A percentile compares a stretch with the other conserved stretches of the same genome.
Conservation (phyloP, 2,888 invertebrate genomes). For the Andricus quercusramuli region DNA sequence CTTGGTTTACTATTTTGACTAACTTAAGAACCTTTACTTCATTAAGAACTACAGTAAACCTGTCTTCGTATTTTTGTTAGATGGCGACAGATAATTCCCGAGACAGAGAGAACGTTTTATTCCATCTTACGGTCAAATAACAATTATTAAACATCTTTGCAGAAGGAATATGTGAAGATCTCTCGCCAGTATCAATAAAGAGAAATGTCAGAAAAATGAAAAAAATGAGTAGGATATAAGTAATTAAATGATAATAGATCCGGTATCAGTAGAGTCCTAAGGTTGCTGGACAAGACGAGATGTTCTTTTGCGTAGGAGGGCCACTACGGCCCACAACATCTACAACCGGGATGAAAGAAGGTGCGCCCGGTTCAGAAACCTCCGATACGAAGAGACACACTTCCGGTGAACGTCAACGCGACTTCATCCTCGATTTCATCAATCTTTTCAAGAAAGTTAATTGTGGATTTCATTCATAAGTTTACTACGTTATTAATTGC, state of each 20-base stretch:
- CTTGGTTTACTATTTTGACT: not conserved
- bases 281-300: slow-evolving; percentile 59
- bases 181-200: not conserved
- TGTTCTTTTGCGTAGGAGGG: slow-evolving; percentile 63
- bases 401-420: slow-evolving; percentile 28
- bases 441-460: not conserved
- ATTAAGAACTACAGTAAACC: no score
- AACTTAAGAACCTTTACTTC: no score
- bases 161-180: not conserved
- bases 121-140: not conserved
- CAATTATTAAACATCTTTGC: not conserved
- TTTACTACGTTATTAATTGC: not conserved
- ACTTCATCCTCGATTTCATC: slow-evolving; percentile 19
- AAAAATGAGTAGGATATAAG: slow-evolving; percentile 44
- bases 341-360: slow-evolving; percentile 56
- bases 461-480: not conserved
- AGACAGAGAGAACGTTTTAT: not conserved
- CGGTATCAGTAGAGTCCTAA: slow-evolving; percentile 49
- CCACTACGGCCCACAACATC: slow-evolving; percentile 61
- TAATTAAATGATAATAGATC: slow-evolving; percentile 57
- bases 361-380: slow-evolving; percentile 62
- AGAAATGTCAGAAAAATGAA: not conserved
- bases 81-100: not conserved
- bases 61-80: not conserved
- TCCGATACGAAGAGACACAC: slow-evolving; percentile 13